Evolutionary conservation across 2,888 invertebrate species (phyloP).

Genomic region (Hydrotaea diabolus): DNA sequence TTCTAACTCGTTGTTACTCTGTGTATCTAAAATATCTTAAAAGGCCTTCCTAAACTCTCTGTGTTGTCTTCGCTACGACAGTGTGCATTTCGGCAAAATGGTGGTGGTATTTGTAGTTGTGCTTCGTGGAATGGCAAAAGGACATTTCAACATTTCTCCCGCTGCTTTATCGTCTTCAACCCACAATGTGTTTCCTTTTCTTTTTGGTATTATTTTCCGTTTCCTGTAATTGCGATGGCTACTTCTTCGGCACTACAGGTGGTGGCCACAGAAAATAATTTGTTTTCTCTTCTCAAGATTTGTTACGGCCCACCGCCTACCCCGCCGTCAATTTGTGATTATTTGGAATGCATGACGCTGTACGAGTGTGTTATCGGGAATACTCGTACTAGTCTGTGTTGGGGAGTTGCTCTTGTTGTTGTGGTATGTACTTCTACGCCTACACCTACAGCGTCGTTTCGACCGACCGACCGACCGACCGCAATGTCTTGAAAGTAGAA

Average conservation of each 20-base stretch:
- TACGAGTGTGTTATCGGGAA: background rate
- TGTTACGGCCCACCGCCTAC: background rate
- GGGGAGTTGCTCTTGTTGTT: too few relatives aligned
- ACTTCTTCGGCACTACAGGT: background rate
- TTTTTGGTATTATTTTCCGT: slow-evolving; percentile 14
- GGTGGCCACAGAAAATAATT: background rate
- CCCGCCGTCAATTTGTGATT: too few relatives aligned
- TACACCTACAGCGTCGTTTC: too few relatives aligned
- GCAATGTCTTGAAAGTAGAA: too few relatives aligned
- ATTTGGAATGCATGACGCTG: too few relatives aligned
- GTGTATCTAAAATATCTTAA: too few relatives aligned
- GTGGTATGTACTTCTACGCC: too few relatives aligned
- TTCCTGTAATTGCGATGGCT: slow-evolving; percentile 9
- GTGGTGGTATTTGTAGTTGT: background rate
- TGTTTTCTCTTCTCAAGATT: background rate
- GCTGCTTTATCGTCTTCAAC: background rate
- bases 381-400: background rate
- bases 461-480: too few relatives aligned
- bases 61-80: too few relatives aligned
- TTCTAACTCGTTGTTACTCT: too few relatives aligned
- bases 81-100: background rate
- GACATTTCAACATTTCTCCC: background rate
- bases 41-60: too few relatives aligned
- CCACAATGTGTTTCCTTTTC: background rate
- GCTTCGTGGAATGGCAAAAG: background rate